Evolutionary conservation across 2,888 invertebrate genomes (phyloP).

Genomic region (Brassicogethes aeneus): DNA sequence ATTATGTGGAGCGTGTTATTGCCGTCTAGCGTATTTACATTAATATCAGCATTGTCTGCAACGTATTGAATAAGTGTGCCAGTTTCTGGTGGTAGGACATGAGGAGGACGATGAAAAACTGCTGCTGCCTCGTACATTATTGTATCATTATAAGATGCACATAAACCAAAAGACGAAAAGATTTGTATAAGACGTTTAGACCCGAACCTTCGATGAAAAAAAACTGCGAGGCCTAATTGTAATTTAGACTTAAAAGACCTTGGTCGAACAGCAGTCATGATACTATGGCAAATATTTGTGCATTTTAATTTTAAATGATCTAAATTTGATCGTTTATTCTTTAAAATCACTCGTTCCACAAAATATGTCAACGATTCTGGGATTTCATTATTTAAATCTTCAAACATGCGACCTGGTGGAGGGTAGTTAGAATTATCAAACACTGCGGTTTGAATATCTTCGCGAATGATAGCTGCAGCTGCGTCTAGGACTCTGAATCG

Average conservation of each 20-base stretch:
- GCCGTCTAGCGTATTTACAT: constrained; percentile 26
- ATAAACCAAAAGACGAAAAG: constrained; percentile 19
- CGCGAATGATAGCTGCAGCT: constrained; percentile 15
- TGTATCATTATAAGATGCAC: constrained; percentile 21
- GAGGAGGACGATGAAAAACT: constrained; percentile 19
- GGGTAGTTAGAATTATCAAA: constrained; percentile 19
- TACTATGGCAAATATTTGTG: constrained; percentile 17
- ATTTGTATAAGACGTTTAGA: constrained; percentile 19
- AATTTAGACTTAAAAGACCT: constrained; percentile 22
- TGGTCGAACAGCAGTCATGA: constrained; percentile 22
- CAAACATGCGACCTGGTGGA: constrained; percentile 25
- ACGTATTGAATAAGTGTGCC: constrained; percentile 24
- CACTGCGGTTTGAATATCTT: constrained; percentile 16
- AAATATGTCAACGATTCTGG: constrained; percentile 24
- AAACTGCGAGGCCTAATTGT: constrained; percentile 37
- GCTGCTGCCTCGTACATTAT: constrained; percentile 20
- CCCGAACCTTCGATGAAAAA: constrained; percentile 18
- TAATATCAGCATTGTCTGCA: constrained; percentile 28
- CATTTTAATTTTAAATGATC: constrained; percentile 20
- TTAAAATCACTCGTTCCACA: constrained; percentile 24
- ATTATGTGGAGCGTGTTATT: constrained; percentile 26
- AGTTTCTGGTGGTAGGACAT: constrained; percentile 20
- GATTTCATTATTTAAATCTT: constrained; percentile 26
- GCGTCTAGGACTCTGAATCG: constrained; percentile 18
- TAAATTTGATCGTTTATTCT: constrained; percentile 24